Base-by-base conservation (phyloP, 2,113 vertebrate genomes). In the Hiodon tergisus region DNA sequence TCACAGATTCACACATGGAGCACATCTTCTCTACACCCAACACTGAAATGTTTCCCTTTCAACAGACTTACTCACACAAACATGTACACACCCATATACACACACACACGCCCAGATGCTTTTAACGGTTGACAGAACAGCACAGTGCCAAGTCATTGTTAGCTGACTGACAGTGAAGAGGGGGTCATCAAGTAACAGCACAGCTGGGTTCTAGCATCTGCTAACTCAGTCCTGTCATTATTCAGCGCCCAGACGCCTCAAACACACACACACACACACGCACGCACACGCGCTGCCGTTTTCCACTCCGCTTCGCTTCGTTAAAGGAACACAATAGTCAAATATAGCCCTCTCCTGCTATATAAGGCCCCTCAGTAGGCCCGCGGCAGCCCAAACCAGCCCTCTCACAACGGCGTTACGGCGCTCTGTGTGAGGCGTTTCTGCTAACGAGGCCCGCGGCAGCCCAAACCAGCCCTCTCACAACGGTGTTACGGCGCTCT, bases 201-300 rank as follows among this genome's bases (percentile, higher is more conserved):
- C 91, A 93, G 93, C 91, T 93, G 91, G 89, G 84, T 83, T 90
- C 78, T 82, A 89, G 81, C 89, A 90, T 88, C 90, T 92, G 88
- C 83, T 90, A 66, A 89, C 85, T 85, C 85, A 79, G 57, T 71
- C 72, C 81, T 80, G 75, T 80, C 90, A 82, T 88, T 90, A 80
- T 78, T 80, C 55, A 14, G 14, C 48, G 70, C 9, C 46, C 55
- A 59, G 17, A 0, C n/a, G 51, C 53, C n/a, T 14, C 61, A 52
- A 48, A 31, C 55, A 63, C 17, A 62, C 68, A 53, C 68, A 4
- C 54, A n/a, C 59, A 11, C 60, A 48, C 16, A 59, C 57, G 51
- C 16, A 70, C 52, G 57, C 52, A 55, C 7, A 14, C 17, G 46
- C 17, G 5, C 11, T 31, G 31, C 31, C 2, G 31, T 31, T 31